Percentiles rank a stretch among this genome's conserved stretches.
Evolutionary conservation across 2,888 invertebrate species (phyloP).

Genomic region (Anthophora plumipes): DNA sequence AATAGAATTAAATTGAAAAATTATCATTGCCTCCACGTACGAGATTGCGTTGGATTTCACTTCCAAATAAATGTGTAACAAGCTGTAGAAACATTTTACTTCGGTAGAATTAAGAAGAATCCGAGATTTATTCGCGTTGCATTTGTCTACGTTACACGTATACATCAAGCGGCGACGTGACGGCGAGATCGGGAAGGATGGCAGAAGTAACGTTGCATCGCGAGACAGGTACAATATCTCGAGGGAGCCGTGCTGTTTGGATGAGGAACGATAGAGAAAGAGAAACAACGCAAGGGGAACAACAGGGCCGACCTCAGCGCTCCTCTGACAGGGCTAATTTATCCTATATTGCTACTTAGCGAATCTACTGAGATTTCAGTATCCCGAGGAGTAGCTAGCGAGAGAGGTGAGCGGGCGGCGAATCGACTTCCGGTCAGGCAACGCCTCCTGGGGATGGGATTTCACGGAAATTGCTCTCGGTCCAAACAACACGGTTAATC

Average conservation of each 20-base stretch:
- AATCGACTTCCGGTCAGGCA: slow-evolving; percentile 67
- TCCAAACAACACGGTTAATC: slow-evolving; percentile 63
- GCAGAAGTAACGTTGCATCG: slow-evolving; percentile 65
- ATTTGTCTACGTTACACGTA: slow-evolving; percentile 25
- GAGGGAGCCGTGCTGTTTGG: slow-evolving; percentile 67
- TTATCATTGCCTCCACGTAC: background rate
- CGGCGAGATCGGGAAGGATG: slow-evolving; percentile 25
- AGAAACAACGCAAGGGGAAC: slow-evolving; percentile 49
- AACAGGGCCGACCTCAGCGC: slow-evolving; percentile 45
- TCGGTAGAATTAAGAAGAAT: slow-evolving; percentile 12
- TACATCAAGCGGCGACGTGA: slow-evolving; percentile 44
- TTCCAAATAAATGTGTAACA: background rate
- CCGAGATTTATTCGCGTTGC: slow-evolving; percentile 31
- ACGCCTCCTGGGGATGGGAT: slow-evolving; percentile 62
- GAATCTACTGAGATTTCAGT: slow-evolving; percentile 65
- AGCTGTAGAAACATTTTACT: background rate
- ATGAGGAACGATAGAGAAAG: slow-evolving; percentile 58
- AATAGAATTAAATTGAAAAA: background rate
- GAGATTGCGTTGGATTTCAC: background rate
- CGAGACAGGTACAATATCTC: slow-evolving; percentile 68
- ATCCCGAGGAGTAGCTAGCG: slow-evolving; percentile 35
- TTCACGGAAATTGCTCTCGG: slow-evolving; percentile 65
- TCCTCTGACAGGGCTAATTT: slow-evolving; percentile 72
- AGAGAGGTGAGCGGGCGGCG: slow-evolving; percentile 11
- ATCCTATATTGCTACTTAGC: slow-evolving; percentile 71